Conservation (phyloP, 2,888 invertebrate genomes). For the Apodemia hepburni region DNA sequence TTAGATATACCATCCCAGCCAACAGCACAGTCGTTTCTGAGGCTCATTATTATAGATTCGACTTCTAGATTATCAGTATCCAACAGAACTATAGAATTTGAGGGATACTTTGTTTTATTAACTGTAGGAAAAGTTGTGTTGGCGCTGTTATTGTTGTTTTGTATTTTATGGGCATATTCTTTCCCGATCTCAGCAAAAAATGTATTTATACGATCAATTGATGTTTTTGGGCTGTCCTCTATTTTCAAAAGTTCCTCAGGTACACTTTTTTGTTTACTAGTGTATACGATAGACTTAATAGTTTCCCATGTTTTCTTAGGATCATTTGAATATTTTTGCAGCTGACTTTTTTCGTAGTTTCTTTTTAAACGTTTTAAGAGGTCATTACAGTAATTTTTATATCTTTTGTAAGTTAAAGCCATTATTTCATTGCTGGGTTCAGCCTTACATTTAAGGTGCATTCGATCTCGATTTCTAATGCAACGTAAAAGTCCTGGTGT, state of each 20-base stretch:
- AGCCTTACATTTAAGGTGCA: background rate
- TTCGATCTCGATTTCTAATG: background rate
- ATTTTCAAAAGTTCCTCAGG: background rate
- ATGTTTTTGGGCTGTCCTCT: slow-evolving; percentile 4
- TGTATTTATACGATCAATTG: slow-evolving; percentile 8
- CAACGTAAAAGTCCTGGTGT: background rate
- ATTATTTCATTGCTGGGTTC: background rate
- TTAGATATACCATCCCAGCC: background rate
- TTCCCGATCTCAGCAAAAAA: no score
- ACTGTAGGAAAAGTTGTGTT: no score
- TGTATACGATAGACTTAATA: background rate
- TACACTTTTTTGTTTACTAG: background rate
- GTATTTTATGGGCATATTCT: no score
- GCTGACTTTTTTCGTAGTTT: background rate
- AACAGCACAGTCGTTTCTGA: background rate
- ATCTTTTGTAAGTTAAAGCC: background rate
- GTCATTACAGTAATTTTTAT: background rate
- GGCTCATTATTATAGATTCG: background rate
- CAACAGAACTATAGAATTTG: background rate
- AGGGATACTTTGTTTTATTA: background rate
- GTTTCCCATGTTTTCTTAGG: background rate
- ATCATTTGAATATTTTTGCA: background rate
- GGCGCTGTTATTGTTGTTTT: no score
- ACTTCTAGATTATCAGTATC: background rate
- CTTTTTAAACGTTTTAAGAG: background rate